Percentiles rank a stretch among this genome's conserved stretches.
phyloP scores from a whole-genome alignment of 2,888 invertebrate species.

The Caenorhabditis sinica region DNA sequence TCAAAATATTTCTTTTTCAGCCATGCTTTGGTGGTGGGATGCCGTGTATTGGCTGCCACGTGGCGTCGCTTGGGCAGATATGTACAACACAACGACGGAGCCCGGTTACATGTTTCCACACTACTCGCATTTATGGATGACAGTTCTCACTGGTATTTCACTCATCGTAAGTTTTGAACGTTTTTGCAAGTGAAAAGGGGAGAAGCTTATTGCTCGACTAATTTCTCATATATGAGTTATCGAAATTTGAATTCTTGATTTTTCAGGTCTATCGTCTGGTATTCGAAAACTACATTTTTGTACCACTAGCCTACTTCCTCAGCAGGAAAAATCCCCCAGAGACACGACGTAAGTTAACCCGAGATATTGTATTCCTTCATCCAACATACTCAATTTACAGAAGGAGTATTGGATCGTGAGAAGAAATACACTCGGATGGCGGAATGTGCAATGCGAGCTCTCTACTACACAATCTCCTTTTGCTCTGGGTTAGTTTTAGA shows the following conservation, averaged over 20 bases:
- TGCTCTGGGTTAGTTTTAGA: constrained; percentile 73
- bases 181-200: neutral
- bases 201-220: no score
- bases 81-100: constrained; percentile 70
- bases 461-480: constrained; percentile 76
- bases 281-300: constrained; percentile 61
- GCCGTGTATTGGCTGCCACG: constrained; percentile 81
- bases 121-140: constrained; percentile 73
- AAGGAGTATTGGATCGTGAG: constrained; percentile 68
- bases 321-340: constrained; percentile 63
- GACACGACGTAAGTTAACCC: constrained; percentile 49
- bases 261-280: constrained; percentile 62
- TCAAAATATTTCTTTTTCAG: constrained; percentile 33
- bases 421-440: constrained; percentile 81
- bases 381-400: constrained; percentile 31
- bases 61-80: constrained; percentile 77
- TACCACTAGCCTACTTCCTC: constrained; percentile 63
- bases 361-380: neutral
- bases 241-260: neutral
- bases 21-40: constrained; percentile 71
- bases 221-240: no score
- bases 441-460: constrained; percentile 81
- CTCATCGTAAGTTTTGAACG: constrained; percentile 65
- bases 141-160: constrained; percentile 69
- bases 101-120: constrained; percentile 72